These are phyloP conservation scores for Lucilia cuprina DNA, from an alignment of 1,140 invertebrate species.

Conservation along the genomic window DNA sequence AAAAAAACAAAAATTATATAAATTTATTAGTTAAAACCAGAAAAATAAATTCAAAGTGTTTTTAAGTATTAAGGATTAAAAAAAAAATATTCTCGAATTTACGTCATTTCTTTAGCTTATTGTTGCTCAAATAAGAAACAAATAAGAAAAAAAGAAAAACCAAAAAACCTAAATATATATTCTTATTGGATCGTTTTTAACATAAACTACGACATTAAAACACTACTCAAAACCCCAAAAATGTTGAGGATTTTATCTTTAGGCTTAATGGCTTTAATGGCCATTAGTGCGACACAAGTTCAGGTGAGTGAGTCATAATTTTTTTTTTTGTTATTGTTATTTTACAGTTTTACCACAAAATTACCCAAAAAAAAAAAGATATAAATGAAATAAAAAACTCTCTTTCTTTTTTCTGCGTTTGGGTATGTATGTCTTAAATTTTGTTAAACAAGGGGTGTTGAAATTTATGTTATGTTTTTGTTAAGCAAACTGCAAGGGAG, in stretches of 20 bases:
- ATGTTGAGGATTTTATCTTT: slow-evolving; percentile 24
- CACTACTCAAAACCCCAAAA: not conserved
- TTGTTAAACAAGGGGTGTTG: too few species aligned
- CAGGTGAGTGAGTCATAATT: slow-evolving; percentile 19
- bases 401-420: not conserved
- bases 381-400: too few species aligned
- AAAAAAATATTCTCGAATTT: slow-evolving; percentile 6
- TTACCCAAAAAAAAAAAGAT: too few species aligned
- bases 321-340: not conserved
- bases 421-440: too few species aligned
- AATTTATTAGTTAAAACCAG: too few species aligned
- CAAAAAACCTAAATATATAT: not conserved
- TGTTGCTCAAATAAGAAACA: not conserved
- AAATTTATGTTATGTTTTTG: too few species aligned
- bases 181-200: not conserved
- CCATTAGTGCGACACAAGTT: slow-evolving; percentile 24
- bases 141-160: not conserved
- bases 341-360: too few species aligned
- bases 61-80: not conserved
- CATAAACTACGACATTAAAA: not conserved
- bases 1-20: not conserved
- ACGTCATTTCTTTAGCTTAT: slow-evolving; percentile 4
- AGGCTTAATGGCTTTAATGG: slow-evolving; percentile 24
- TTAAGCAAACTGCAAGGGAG: too few species aligned
- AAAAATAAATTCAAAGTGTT: not conserved